These are phyloP conservation scores for Lutjanus argentimaculatus DNA, from an alignment of 2,797 vertebrate genomes.

Conservation along the genomic window DNA sequence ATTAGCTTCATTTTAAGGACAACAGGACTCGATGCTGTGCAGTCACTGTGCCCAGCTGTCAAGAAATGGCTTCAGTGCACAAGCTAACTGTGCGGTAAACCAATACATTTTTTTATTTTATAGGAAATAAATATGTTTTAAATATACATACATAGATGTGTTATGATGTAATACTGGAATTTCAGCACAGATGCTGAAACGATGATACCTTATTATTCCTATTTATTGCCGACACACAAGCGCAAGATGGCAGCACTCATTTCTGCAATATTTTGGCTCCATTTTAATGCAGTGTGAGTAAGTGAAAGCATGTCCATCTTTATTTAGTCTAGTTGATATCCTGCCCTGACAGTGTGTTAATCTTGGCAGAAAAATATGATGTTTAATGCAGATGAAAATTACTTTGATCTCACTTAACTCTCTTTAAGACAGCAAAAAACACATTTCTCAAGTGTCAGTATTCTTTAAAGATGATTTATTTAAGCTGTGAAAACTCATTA, in stretches of 20 bases:
- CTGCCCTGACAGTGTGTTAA: neutral
- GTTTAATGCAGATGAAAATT: neutral
- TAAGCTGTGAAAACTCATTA: neutral
- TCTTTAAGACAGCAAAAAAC: neutral
- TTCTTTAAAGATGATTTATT: neutral
- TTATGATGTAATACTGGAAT: neutral
- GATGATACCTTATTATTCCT: neutral
- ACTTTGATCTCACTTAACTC: neutral
- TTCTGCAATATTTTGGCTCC: too few relatives aligned
- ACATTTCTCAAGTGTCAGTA: neutral
- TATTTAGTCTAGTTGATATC: neutral
- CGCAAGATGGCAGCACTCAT: too few relatives aligned
- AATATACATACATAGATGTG: neutral
- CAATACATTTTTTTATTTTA: neutral
- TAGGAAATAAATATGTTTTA: neutral
- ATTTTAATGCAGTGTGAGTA: too few relatives aligned
- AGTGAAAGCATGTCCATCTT: too few relatives aligned
- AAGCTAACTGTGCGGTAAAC: neutral
- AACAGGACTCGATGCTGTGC: neutral
- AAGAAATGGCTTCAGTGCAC: neutral
- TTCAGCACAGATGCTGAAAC: neutral
- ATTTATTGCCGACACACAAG: too few relatives aligned
- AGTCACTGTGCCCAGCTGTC: neutral
- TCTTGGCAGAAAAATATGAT: neutral
- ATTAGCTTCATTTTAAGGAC: neutral